Conservation (phyloP, 2,888 invertebrate species). For the Molorchus minor region DNA sequence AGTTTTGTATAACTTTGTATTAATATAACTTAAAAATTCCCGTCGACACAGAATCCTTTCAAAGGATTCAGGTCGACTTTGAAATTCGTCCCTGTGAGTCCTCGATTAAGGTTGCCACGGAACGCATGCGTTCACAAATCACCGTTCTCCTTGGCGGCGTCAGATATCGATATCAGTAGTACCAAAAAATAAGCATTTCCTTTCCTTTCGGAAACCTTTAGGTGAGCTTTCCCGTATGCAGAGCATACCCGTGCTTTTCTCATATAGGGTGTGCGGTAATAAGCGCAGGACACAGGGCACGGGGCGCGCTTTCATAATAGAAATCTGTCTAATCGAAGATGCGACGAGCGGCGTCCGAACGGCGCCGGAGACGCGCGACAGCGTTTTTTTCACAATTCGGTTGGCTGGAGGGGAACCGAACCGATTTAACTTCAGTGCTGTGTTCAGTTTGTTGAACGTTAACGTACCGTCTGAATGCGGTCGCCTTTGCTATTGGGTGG, state of each 20-base stretch:
- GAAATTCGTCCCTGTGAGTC: conserved; percentile 10
- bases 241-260: no score
- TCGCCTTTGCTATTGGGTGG: background rate
- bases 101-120: conserved; percentile 15
- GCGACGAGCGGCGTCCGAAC: conserved; percentile 1
- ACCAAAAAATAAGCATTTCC: background rate
- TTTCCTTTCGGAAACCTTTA: background rate
- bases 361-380: background rate
- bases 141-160: background rate
- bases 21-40: no score
- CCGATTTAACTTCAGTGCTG: no score
- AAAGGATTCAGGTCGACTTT: no score
- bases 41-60: no score
- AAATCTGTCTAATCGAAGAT: conserved; percentile 20
- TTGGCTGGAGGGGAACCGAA: no score
- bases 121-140: conserved; percentile 24
- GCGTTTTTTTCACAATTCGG: conserved; percentile 12
- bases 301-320: conserved; percentile 7
- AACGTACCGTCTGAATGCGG: background rate
- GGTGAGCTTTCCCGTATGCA: background rate
- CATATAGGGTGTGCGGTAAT: conserved; percentile 7
- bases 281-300: background rate
- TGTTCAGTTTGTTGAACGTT: conserved; percentile 15
- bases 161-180: background rate
- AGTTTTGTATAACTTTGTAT: no score